Evolutionary conservation across 1,140 invertebrate species (phyloP).

Genomic region (Mesaphorura yosii): DNA sequence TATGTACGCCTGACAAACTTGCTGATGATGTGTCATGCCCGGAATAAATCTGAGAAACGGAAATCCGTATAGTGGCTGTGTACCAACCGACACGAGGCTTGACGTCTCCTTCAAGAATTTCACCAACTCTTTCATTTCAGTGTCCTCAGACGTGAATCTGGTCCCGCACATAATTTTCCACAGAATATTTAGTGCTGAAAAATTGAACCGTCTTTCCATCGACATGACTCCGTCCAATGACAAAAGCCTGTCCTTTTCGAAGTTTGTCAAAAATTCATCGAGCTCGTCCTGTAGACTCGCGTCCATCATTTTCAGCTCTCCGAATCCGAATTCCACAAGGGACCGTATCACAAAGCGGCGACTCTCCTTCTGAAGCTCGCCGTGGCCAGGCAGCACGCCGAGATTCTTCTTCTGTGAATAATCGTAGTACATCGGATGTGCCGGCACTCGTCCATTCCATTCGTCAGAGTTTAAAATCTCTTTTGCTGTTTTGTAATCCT

Average conservation of each 20-base stretch:
- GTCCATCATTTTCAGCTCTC: not conserved
- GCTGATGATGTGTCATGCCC: not conserved
- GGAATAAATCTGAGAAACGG: conserved; percentile 1
- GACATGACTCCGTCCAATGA: not conserved
- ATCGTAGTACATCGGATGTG: not conserved
- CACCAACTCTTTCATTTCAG: not conserved
- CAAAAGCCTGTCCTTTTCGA: not conserved
- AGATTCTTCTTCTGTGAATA: not conserved
- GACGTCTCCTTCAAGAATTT: not conserved
- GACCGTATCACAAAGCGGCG: not conserved
- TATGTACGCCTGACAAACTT: not conserved
- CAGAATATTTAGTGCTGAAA: conserved; percentile 1
- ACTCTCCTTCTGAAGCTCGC: not conserved
- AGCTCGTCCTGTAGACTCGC: not conserved
- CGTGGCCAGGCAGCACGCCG: not conserved
- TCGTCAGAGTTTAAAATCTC: not conserved
- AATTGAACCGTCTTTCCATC: not conserved
- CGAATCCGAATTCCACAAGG: conserved; percentile 5
- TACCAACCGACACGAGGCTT: not conserved
- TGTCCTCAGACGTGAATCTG: not conserved
- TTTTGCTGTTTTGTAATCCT: conserved; percentile 2
- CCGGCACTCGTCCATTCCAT: not conserved
- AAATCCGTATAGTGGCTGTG: not conserved
- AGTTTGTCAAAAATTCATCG: not conserved
- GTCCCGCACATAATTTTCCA: conserved; percentile 4